These are phyloP conservation scores for Palloptera scutellata DNA, from an alignment of 2,888 invertebrate species.

Conservation along the genomic window DNA sequence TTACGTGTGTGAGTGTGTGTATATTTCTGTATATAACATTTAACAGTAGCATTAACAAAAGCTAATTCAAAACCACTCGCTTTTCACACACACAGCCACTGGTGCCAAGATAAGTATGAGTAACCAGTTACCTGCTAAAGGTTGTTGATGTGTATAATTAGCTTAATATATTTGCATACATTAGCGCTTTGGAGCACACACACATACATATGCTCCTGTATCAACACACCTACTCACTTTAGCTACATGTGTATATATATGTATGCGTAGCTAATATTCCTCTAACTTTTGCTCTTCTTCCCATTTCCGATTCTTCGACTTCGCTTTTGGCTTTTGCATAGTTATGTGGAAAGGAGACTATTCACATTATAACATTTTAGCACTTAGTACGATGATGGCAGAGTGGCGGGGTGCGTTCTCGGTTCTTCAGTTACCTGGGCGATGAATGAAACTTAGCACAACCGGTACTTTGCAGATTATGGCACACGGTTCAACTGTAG, in stretches of 20 bases:
- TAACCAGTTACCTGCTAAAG: neutral
- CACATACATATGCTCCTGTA: too few species aligned
- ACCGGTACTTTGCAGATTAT: too few species aligned
- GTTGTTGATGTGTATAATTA: constrained; percentile 40
- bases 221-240: neutral
- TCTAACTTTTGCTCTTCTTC: neutral
- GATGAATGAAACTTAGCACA: too few species aligned
- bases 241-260: neutral
- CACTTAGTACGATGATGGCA: too few species aligned
- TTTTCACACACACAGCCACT: neutral
- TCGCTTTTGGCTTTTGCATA: neutral
- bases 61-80: neutral
- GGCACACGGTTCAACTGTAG: too few species aligned
- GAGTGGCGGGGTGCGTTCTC: too few species aligned
- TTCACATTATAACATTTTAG: too few species aligned
- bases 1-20: neutral
- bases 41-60: neutral
- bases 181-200: constrained; percentile 21
- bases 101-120: neutral
- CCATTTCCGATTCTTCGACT: neutral
- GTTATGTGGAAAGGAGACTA: too few species aligned
- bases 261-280: neutral
- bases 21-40: neutral
- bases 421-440: too few species aligned
- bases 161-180: constrained; percentile 38